Base-by-base conservation (phyloP, 2,888 invertebrate genomes). In the Drosophila diplacantha region DNA sequence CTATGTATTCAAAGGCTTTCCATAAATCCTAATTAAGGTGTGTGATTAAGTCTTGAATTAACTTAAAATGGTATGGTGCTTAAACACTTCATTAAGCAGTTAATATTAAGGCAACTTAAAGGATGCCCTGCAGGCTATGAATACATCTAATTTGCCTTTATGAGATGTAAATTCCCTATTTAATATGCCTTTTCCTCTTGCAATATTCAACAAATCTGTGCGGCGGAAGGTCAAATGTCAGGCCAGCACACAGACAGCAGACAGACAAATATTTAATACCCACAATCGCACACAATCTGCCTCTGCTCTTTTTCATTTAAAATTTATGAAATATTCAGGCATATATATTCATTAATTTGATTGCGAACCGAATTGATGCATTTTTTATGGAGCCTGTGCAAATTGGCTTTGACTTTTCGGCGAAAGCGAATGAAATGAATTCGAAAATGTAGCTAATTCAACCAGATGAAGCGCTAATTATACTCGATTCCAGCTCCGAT, bases 171-270 rank as follows among this genome's bases (percentile, higher is more conserved):
- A 52, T 32, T 50, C 11, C 22, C 31, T 38, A 31, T 41, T 61
- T 32, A 53, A 65, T 47, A 51, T 65, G n/a, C 47, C 49, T 46
- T 56, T 46, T 57, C 57, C 61, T 52, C 66, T 51, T 71, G 70
- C 52, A 64, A 71, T 72, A 79, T 75, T 75, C 69, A 78, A 69
- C 69, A 65, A 38, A 32, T 34, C 49, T 31, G 18, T 24, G 32
- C 14, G 24, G 34, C 53, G 34, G 59, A 83, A 83, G 81, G 83
- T 71, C 69, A 77, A 66, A 75, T 69, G 73, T 66, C 71, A 68
- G 47, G 18, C 38, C 64, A 68, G 62, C 16, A n/a, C 1, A n/a
- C 34, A 20, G 12, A 61, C 43, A 26, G 3, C 72, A 69, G 73
- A 61, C 67, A 59, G 47, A 32, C 49, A 41, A n/a, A 52, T 51